Percentiles rank a stretch among this genome's conserved stretches.
These are phyloP conservation scores for Pagetopsis macropterus DNA, from an alignment of 2,797 vertebrate genomes.

Conservation along the genomic window DNA sequence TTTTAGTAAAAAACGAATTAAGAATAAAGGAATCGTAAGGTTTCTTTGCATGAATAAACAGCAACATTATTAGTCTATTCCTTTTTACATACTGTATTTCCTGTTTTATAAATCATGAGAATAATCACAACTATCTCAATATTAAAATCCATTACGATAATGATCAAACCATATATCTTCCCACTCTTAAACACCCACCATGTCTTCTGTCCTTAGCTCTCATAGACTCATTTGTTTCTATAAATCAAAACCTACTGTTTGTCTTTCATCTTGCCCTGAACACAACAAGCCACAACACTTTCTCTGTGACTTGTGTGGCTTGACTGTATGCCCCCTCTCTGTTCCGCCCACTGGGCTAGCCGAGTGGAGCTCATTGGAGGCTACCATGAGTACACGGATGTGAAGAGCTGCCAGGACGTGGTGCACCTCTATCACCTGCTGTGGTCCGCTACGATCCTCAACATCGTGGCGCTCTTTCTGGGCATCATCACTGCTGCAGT, in stretches of 20 bases:
- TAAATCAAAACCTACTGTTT: slow-evolving; percentile 44
- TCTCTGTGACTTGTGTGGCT: slow-evolving; percentile 46
- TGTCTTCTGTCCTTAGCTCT: slow-evolving; percentile 38
- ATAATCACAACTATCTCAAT: too few species aligned
- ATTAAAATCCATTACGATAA: too few species aligned
- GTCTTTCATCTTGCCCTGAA: slow-evolving; percentile 40
- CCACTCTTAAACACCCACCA: slow-evolving; percentile 36
- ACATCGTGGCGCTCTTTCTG: slow-evolving; percentile 94
- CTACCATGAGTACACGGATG: slow-evolving; percentile 97
- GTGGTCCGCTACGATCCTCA: slow-evolving; percentile 96
- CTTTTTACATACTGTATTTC: too few species aligned
- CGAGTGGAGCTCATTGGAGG: slow-evolving; percentile 86
- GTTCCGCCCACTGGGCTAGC: slow-evolving; percentile 75
- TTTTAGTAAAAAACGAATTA: too few species aligned
- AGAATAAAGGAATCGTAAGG: too few species aligned
- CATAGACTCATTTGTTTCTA: slow-evolving; percentile 20
- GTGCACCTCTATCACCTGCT: slow-evolving; percentile 96
- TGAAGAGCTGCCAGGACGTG: slow-evolving; percentile 97
- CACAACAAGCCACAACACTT: neutral
- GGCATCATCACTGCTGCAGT: slow-evolving; percentile 97
- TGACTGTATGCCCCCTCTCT: slow-evolving; percentile 61
- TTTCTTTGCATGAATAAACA: too few species aligned
- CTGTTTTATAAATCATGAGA: too few species aligned
- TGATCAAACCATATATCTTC: too few species aligned
- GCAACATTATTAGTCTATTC: too few species aligned